These are phyloP conservation scores for Stratiomys singularior DNA, from an alignment of 2,888 invertebrate species.

Conservation along the genomic window DNA sequence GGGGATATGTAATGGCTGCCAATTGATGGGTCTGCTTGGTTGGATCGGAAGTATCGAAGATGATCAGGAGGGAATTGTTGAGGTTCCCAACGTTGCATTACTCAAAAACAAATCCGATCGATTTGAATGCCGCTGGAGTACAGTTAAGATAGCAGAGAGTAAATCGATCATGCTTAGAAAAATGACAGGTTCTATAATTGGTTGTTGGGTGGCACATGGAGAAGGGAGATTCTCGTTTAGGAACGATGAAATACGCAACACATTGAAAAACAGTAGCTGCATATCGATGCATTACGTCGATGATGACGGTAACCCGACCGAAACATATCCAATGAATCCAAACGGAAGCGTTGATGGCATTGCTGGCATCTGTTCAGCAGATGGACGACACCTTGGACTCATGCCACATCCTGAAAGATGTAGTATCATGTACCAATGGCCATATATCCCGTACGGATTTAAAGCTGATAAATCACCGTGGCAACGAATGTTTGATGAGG, in stretches of 20 bases:
- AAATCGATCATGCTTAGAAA: constrained; percentile 84
- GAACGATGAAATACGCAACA: constrained; percentile 66
- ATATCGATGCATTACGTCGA: constrained; percentile 86
- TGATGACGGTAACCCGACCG: constrained; percentile 79
- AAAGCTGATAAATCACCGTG: constrained; percentile 80
- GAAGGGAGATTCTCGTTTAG: constrained; percentile 84
- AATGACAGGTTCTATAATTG: constrained; percentile 91
- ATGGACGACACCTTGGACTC: constrained; percentile 95
- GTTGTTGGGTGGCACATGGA: constrained; percentile 97
- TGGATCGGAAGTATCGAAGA: constrained; percentile 81
- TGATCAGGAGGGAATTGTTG: constrained; percentile 56
- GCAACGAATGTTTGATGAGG: constrained; percentile 92
- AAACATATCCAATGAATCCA: constrained; percentile 92
- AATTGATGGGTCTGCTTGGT: constrained; percentile 92
- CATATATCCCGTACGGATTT: constrained; percentile 72
- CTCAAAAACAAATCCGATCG: constrained; percentile 90
- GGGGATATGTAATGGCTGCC: constrained; percentile 99
- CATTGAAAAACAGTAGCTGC: constrained; percentile 71
- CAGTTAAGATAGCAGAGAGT: constrained; percentile 73
- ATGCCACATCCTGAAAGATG: constrained; percentile 99
- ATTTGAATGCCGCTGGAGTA: constrained; percentile 82
- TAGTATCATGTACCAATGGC: constrained; percentile 90
- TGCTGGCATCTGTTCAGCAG: constrained; percentile 87
- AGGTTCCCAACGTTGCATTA: constrained; percentile 74
- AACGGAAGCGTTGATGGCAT: constrained; percentile 88